Evolutionary conservation across 2,888 invertebrate species (phyloP), one percentile per base, ranked within the genome.

Genomic region (Drosophila quasianomalipes): DNA sequence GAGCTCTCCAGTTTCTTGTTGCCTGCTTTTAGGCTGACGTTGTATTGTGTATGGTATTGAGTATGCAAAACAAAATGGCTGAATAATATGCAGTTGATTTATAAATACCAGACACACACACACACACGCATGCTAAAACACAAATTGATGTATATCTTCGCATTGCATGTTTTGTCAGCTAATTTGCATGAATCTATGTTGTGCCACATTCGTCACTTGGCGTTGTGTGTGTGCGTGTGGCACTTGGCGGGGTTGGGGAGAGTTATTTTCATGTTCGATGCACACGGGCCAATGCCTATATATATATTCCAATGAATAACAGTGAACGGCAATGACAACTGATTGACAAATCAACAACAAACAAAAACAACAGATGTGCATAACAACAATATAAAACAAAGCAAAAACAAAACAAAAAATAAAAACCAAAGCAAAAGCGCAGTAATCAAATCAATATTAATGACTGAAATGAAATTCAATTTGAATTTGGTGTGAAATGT

Each of bases 181-280:
- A 89, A 89, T 89, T 84, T 84, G 76, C 84, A 89, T 89, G 70
- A 61, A 73, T 70, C 78, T 75, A 70, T 63, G 60, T 70, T 47
- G 41, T 62, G 39, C 28, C 69, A 33, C 22, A 41, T 53, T 53
- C 68, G 52, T 57, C 19, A 35, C 28, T 57, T 35, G 7, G 31
- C 26, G 26, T 55, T 6, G 28, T 37, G 22, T 55, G 19, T 35
- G 33, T 54, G 26, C 35, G 35, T 33, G 33, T 30, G 52, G 22
- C 14, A n/a, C 31, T 22, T 6, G 37, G 26, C 19, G 12, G 19
- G 39, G 19, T 26, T 4, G 41, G 16, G 26, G 9, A 31, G 26
- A 9, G 22, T 9, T 37, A 16, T 60, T 74, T 80, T 64, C 51
- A 76, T 62, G 54, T 64, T 53, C 54, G 37, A n/a, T 66, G 70